A percentile compares a stretch with the other conserved stretches of the same genome.
Conservation (phyloP, 2,888 invertebrate species). For the Leptothorax acervorum region DNA sequence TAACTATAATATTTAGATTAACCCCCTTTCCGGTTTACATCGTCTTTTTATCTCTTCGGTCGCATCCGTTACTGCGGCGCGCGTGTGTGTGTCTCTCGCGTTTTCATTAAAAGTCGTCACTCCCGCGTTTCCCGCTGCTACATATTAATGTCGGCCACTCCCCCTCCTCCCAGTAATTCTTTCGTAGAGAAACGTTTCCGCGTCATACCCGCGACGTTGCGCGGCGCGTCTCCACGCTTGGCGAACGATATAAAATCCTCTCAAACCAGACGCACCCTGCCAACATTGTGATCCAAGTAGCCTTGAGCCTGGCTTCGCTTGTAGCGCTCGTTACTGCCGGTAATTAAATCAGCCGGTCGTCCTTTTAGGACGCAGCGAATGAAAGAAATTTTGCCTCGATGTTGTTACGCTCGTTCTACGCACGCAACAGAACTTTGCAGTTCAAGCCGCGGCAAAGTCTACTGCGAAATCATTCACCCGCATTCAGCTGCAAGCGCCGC, state of each 20-base stretch:
- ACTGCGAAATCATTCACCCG: slow-evolving; percentile 6
- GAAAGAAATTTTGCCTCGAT: slow-evolving; percentile 27
- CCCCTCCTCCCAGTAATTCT: slow-evolving; percentile 56
- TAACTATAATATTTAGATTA: neutral
- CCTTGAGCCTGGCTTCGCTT: slow-evolving; percentile 15
- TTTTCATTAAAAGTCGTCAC: slow-evolving; percentile 64
- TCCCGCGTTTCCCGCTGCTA: slow-evolving; percentile 54
- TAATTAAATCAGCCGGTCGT: slow-evolving; percentile 47
- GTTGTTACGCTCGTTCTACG: slow-evolving; percentile 21
- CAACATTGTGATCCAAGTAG: slow-evolving; percentile 38
- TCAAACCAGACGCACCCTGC: slow-evolving; percentile 22
- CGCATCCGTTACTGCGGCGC: slow-evolving; percentile 39
- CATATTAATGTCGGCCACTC: slow-evolving; percentile 61
- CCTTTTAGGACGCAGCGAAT: slow-evolving; percentile 16
- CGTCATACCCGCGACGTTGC: slow-evolving; percentile 34
- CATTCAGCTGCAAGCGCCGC: slow-evolving; percentile 1
- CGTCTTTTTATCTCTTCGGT: slow-evolving; percentile 39
- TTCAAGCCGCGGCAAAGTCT: slow-evolving; percentile 36
- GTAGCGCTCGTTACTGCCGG: slow-evolving; percentile 35
- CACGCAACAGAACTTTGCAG: slow-evolving; percentile 24
- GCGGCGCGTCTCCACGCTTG: slow-evolving; percentile 4
- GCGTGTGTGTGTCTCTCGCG: slow-evolving; percentile 47
- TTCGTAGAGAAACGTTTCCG: slow-evolving; percentile 55
- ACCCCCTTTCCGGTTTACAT: slow-evolving; percentile 17
- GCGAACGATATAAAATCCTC: slow-evolving; percentile 41